Evolutionary conservation across 2,113 vertebrate species (phyloP), one percentile per base, ranked within the genome.

Genomic region (Sclerurus mexicanus): DNA sequence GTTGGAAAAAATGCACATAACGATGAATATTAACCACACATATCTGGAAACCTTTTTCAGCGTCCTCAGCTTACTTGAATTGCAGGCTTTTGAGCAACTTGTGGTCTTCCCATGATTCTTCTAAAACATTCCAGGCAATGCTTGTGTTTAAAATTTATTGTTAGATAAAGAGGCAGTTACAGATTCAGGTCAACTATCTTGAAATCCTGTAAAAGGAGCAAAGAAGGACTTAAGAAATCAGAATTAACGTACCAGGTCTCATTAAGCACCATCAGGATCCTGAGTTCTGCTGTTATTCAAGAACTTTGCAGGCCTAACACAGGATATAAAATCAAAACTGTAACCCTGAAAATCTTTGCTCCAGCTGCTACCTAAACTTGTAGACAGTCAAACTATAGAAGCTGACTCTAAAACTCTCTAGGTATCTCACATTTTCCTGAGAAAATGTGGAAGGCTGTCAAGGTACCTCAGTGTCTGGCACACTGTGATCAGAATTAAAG

Each of bases 1-100:
- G 39, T 47, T 90, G 95, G 88, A 94, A 96, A 95, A 96, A 96
- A 97, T 94, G 91, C 60, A 75, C 56, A 64, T 84, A 87, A 89
- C 3, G 77, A 90, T 85, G 79, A 95, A 93, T 96, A 96, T 93
- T 95, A 94, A 96, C 88, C 85, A 94, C 92, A 95, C 40, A 83
- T 95, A 74, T 95, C 90, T 95, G 91, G 91, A 89, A 94, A 87
- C 30, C 30, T 96, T 94, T 88, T 90, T 92, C 82, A 49, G 46
- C 5, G 14, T 95, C 84, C 90, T 92, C 85, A 73, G 63, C 80
- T 95, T 91, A 85, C 91, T 91, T 89, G 84, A 95, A 73, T 89
- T 93, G 42, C 74, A 94, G 64, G 13, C 79, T 93, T 96, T 91
- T 94, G 90, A 96, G 80, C 55, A 96, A 92, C 83, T 93, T 94